Percentiles rank a stretch among this genome's conserved stretches.
Evolutionary conservation across 2,113 vertebrate species (phyloP).

Genomic region (Pseudonaja textilis): DNA sequence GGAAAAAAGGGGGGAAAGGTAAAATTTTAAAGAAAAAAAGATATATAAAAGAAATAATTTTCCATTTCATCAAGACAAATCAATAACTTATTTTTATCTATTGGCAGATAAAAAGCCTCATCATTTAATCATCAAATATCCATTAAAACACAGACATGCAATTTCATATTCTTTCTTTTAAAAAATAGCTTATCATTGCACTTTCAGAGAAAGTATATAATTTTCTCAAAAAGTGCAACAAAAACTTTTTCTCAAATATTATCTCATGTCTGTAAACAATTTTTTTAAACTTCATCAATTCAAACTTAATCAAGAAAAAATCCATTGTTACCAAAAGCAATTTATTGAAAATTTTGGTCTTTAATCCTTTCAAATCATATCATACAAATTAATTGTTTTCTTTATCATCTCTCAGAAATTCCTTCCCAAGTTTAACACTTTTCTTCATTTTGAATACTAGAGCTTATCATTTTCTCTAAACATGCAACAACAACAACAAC

Average conservation of each 20-base stretch:
- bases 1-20: neutral
- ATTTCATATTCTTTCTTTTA: neutral
- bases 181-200: neutral
- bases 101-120: neutral
- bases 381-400: neutral
- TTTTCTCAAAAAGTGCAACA: neutral
- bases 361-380: neutral
- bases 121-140: neutral
- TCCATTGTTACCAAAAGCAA: neutral
- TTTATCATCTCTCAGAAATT: neutral
- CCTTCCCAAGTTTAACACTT: neutral
- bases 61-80: neutral
- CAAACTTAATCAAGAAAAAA: neutral
- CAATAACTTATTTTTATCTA: neutral
- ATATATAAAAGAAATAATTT: neutral
- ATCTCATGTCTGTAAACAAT: neutral
- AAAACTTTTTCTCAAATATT: neutral
- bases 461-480: neutral
- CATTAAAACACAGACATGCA: neutral
- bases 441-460: neutral
- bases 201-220: neutral
- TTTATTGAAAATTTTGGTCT: neutral
- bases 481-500: neutral
- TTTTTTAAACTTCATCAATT: neutral
- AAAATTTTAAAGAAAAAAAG: neutral